Conservation (phyloP, 1,140 invertebrate species). For the Lordiphosa collinella region DNA sequence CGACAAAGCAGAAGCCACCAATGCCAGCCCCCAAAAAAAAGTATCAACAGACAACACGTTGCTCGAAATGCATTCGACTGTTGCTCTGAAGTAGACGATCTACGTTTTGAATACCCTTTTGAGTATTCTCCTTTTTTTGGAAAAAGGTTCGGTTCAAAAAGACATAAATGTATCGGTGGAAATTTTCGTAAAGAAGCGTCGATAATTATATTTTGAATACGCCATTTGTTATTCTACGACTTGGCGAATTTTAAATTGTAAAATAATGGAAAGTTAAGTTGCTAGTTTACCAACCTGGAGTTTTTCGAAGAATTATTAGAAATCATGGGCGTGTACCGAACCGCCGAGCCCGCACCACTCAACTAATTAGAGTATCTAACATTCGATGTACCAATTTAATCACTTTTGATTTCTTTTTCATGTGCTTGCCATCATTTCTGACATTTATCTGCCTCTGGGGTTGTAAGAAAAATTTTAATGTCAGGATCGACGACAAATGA, state of each 20-base stretch:
- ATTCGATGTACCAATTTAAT: background rate
- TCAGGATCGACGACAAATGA: slow-evolving; percentile 63
- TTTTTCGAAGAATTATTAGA: too few relatives aligned
- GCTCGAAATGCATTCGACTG: slow-evolving; percentile 19
- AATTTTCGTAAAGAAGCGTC: too few relatives aligned
- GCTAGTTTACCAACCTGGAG: too few relatives aligned
- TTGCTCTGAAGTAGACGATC: slow-evolving; percentile 6
- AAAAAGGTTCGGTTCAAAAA: too few relatives aligned
- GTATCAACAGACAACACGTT: slow-evolving; percentile 23
- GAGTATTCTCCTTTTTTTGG: too few relatives aligned
- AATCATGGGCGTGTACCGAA: too few relatives aligned
- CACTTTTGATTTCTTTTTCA: slow-evolving; percentile 6
- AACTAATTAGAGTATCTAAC: background rate
- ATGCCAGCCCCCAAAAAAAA: slow-evolving; percentile 12
- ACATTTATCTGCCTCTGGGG: slow-evolving; percentile 25
- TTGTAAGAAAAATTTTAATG: slow-evolving; percentile 53
- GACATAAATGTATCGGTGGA: too few relatives aligned
- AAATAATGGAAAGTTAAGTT: too few relatives aligned
- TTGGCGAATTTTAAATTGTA: too few relatives aligned
- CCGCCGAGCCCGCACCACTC: too few relatives aligned
- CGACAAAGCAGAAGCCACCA: slow-evolving; percentile 45
- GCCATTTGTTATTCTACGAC: too few relatives aligned
- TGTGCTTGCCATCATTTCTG: slow-evolving; percentile 27
- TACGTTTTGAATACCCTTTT: slow-evolving; percentile 4
- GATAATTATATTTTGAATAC: too few relatives aligned